These are phyloP conservation scores for Aphis gossypii DNA, from an alignment of 1,140 invertebrate species.

Conservation along the genomic window DNA sequence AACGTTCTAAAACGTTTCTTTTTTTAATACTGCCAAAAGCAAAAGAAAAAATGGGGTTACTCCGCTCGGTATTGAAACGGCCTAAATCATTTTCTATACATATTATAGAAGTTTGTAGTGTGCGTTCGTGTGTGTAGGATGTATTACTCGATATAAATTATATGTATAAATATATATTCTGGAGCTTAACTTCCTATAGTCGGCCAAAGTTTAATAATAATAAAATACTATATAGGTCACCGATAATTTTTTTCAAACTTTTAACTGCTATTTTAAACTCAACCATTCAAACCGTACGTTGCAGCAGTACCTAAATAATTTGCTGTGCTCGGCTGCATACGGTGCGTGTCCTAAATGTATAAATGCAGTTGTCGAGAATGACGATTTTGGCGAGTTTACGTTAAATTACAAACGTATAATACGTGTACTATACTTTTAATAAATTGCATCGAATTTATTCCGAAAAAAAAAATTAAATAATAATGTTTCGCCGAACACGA, in stretches of 20 bases:
- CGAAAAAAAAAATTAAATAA: background rate
- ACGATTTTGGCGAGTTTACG: slow-evolving; percentile 1
- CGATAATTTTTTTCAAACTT: slow-evolving; percentile 1
- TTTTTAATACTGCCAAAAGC: slow-evolving; percentile 16
- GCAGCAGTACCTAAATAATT: slow-evolving; percentile 14
- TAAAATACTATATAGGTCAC: background rate
- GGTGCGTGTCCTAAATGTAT: background rate
- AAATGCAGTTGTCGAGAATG: background rate
- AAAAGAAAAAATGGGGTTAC: background rate
- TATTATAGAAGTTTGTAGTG: background rate
- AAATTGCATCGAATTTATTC: background rate
- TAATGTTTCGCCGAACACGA: background rate
- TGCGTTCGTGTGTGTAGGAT: background rate
- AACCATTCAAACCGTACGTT: background rate
- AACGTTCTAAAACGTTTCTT: background rate
- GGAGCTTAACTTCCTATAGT: background rate
- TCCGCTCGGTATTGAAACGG: background rate
- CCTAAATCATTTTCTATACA: background rate
- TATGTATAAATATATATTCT: background rate
- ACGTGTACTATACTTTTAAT: background rate
- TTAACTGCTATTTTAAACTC: slow-evolving; percentile 31
- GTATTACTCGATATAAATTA: background rate
- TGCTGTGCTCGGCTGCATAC: slow-evolving; percentile 3
- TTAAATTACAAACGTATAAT: background rate
- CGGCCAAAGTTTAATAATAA: background rate